Evolutionary conservation across 2,888 invertebrate species (phyloP).

Genomic region (Entomobrya multifasciata): DNA sequence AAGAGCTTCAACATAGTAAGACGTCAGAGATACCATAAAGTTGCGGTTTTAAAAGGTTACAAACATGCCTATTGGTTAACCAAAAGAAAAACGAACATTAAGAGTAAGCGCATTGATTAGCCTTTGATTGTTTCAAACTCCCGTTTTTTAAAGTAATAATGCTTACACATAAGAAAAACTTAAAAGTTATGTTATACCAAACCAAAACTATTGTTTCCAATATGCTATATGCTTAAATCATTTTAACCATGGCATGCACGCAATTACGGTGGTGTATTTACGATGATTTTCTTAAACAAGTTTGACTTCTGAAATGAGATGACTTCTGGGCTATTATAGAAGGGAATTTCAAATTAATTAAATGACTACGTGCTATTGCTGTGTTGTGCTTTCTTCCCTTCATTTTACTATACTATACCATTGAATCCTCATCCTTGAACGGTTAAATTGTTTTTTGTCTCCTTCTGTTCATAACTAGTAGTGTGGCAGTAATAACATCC

Average conservation of each 20-base stretch:
- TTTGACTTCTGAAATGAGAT: constrained; percentile 50
- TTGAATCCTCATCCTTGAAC: neutral
- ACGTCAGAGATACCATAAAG: constrained; percentile 15
- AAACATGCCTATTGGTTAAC: constrained; percentile 32
- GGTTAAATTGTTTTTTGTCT: neutral
- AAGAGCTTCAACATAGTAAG: constrained; percentile 32
- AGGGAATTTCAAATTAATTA: constrained; percentile 50
- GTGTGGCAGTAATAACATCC: neutral
- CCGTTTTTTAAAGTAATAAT: constrained; percentile 30
- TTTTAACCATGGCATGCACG: neutral
- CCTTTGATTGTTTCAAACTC: constrained; percentile 48
- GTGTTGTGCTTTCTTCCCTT: constrained; percentile 14
- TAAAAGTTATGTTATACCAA: constrained; percentile 8
- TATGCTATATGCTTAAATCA: neutral
- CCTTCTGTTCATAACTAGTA: neutral
- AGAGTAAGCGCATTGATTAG: constrained; percentile 37
- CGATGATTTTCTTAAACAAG: constrained; percentile 47
- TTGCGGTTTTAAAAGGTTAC: constrained; percentile 51
- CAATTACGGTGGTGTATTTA: constrained; percentile 14
- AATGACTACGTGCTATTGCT: constrained; percentile 30
- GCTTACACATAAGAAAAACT: neutral
- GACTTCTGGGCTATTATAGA: constrained; percentile 32
- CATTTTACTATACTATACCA: neutral
- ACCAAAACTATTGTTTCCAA: constrained; percentile 16
- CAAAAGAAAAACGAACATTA: too few relatives aligned